These are phyloP conservation scores for Prietella phreatophila DNA, from an alignment of 2,113 vertebrate genomes.

Conservation along the genomic window DNA sequence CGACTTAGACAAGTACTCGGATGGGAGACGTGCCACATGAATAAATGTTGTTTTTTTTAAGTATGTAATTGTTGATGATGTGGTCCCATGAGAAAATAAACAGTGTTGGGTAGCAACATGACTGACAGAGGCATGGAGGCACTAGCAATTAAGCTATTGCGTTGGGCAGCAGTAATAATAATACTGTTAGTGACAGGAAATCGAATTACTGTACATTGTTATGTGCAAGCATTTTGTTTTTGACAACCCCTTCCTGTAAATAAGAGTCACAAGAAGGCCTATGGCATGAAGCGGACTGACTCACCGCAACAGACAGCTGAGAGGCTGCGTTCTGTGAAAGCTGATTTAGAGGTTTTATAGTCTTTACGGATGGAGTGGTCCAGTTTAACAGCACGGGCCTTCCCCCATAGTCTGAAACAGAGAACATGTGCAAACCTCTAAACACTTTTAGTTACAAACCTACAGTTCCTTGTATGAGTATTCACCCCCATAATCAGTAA, in stretches of 20 bases:
- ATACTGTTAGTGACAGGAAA: neutral
- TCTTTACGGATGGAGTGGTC: constrained; percentile 72
- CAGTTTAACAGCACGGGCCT: constrained; percentile 72
- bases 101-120: neutral
- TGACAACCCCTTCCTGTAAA: neutral
- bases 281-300: neutral
- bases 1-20: neutral
- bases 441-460: neutral
- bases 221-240: neutral
- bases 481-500: neutral
- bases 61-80: neutral
- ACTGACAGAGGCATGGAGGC: neutral
- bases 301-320: constrained; percentile 76
- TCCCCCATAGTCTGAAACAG: constrained; percentile 76
- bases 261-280: neutral
- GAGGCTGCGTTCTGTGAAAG: constrained; percentile 62
- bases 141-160: neutral
- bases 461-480: neutral
- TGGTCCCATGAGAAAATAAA: constrained; percentile 15
- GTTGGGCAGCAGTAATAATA: neutral
- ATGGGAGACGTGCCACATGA: neutral
- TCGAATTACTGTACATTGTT: neutral
- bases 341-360: constrained; percentile 60
- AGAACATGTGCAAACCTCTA: neutral
- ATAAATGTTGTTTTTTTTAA: neutral